Conservation (phyloP, 2,797 vertebrate genomes). For the Eulemur albifrons region DNA sequence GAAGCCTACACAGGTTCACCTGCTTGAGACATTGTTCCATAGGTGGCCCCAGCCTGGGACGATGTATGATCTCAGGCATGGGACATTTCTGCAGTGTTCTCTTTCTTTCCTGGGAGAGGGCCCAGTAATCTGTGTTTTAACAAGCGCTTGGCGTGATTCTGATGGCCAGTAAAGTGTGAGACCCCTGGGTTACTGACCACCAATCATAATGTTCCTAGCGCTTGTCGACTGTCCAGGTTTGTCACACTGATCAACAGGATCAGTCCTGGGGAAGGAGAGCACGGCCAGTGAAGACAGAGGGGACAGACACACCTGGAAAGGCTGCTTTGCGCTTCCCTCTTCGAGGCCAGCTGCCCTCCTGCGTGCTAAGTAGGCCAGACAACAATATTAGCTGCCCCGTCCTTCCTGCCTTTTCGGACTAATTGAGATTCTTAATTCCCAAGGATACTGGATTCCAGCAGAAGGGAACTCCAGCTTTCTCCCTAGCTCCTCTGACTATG, state of each 20-base stretch:
- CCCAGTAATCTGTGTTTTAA: not conserved
- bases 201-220: not conserved
- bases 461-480: not conserved
- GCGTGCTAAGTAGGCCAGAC: not conserved
- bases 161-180: not conserved
- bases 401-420: not conserved
- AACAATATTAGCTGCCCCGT: not conserved
- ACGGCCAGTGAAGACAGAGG: accelerated
- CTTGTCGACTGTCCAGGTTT: not conserved
- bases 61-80: not conserved
- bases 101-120: accelerated
- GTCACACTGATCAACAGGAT: not conserved
- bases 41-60: not conserved
- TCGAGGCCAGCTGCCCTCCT: not conserved
- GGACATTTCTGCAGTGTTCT: not conserved
- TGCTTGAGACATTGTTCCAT: not conserved
- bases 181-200: not conserved
- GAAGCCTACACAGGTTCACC: not conserved
- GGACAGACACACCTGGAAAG: no score
- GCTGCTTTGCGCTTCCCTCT: not conserved
- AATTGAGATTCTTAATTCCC: not conserved
- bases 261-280: not conserved
- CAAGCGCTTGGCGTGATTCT: not conserved
- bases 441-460: not conserved
- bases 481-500: not conserved